Percentiles rank a stretch among this genome's conserved stretches.
Conservation (phyloP, 2,797 vertebrate species). For the Enteromius afrohamiltoni region DNA sequence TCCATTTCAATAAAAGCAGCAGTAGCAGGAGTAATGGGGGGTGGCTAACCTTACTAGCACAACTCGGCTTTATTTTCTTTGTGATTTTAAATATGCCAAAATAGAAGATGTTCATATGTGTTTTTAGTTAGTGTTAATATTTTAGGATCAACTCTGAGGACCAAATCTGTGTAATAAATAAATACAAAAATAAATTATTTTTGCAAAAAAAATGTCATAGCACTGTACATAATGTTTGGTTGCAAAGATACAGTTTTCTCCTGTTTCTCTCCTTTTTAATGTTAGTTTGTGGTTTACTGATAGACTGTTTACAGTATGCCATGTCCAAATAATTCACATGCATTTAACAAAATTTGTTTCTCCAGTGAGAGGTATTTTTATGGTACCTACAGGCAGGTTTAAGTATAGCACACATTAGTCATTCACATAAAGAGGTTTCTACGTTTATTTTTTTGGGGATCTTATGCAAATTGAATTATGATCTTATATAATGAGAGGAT, state of each 20-base stretch:
- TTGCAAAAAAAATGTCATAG: neutral
- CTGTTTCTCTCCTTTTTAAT: neutral
- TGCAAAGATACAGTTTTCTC: neutral
- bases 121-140: neutral
- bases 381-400: neutral
- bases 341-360: neutral
- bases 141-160: neutral
- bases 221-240: neutral
- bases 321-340: neutral
- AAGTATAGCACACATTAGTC: neutral
- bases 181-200: neutral
- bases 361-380: neutral
- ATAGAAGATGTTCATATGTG: neutral
- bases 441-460: neutral
- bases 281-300: neutral
- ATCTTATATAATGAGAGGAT: neutral
- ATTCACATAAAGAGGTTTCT: neutral
- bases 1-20: slow-evolving; percentile 63
- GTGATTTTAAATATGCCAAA: neutral
- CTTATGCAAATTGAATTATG: neutral
- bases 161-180: neutral
- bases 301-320: neutral
- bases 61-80: neutral
- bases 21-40: slow-evolving; percentile 43
- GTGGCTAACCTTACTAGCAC: slow-evolving; percentile 46